phyloP scores from a whole-genome alignment of 2,797 vertebrate genomes.

The Choloepus didactylus region DNA sequence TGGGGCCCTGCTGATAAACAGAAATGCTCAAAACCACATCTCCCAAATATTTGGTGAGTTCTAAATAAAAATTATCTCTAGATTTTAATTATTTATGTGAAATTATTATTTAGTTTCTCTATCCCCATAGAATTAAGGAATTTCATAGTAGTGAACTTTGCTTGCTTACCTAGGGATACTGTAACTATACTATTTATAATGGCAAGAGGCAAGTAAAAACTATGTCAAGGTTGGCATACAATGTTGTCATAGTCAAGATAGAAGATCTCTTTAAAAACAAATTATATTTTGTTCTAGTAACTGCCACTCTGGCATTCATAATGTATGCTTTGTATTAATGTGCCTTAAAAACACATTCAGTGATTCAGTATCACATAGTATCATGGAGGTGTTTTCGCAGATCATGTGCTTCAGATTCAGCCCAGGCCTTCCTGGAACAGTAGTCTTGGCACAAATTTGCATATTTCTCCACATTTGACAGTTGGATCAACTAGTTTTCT shows the following conservation, averaged over 20 bases:
- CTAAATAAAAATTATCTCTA: constrained; percentile 62
- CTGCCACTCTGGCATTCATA: constrained; percentile 5
- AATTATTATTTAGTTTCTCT: constrained; percentile 49
- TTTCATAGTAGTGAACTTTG: neutral
- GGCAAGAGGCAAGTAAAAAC: neutral
- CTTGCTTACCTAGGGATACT: constrained; percentile 30
- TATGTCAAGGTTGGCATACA: constrained; percentile 40
- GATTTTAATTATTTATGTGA: constrained; percentile 61
- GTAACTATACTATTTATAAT: neutral
- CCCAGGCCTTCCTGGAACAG: constrained; percentile 67
- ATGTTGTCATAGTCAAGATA: constrained; percentile 47
- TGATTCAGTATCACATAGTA: constrained; percentile 67
- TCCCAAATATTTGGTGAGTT: constrained; percentile 37
- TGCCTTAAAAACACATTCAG: constrained; percentile 18
- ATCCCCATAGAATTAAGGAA: constrained; percentile 34
- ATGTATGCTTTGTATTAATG: constrained; percentile 58
- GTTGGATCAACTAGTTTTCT: constrained; percentile 72
- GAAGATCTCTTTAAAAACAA: constrained; percentile 47
- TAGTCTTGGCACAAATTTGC: constrained; percentile 72
- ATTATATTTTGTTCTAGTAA: constrained; percentile 19
- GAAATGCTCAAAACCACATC: neutral
- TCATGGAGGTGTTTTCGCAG: constrained; percentile 59
- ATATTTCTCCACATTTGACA: constrained; percentile 72
- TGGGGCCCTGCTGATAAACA: neutral
- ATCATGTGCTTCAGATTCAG: constrained; percentile 56